Evolutionary conservation across 2,888 invertebrate species (phyloP).

Genomic region (Ormyrus rosae): DNA sequence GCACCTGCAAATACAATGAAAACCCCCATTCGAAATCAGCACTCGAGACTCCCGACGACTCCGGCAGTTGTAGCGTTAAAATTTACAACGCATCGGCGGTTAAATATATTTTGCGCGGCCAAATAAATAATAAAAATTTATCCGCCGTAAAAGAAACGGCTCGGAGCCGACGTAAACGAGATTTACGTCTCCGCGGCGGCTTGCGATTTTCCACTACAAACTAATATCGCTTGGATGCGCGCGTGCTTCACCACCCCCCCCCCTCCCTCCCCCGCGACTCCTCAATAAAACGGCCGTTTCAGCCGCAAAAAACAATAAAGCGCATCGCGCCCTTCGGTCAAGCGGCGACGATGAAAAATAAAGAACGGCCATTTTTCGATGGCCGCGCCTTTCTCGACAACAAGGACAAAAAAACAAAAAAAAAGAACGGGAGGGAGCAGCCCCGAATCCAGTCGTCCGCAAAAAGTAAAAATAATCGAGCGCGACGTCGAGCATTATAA

Average conservation of each 20-base stretch:
- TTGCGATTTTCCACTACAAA: constrained; percentile 28
- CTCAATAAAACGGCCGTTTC: constrained; percentile 36
- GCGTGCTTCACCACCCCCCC: not conserved
- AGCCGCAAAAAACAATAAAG: constrained; percentile 12
- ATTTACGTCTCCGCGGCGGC: constrained; percentile 39
- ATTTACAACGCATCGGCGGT: constrained; percentile 16
- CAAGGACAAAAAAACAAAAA: too few species aligned
- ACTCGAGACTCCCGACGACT: too few species aligned
- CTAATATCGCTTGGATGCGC: constrained; percentile 30
- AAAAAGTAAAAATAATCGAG: constrained; percentile 11
- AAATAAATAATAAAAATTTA: constrained; percentile 48
- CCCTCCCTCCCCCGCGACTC: not conserved
- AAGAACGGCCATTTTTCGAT: not conserved
- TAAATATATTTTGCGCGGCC: not conserved
- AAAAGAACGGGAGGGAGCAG: too few species aligned
- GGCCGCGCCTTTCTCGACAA: too few species aligned
- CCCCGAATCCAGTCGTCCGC: too few species aligned
- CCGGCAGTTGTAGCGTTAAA: not conserved
- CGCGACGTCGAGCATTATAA: not conserved
- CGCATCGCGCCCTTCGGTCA: not conserved
- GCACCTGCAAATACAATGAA: too few species aligned
- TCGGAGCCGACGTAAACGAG: constrained; percentile 36
- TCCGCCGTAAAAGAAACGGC: constrained; percentile 31
- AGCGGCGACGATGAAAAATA: not conserved
- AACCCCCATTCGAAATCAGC: too few species aligned